A percentile compares a stretch with the other conserved stretches of the same genome.
Conservation (phyloP, 2,888 invertebrate species). For the Ditylenchus weischeri region DNA sequence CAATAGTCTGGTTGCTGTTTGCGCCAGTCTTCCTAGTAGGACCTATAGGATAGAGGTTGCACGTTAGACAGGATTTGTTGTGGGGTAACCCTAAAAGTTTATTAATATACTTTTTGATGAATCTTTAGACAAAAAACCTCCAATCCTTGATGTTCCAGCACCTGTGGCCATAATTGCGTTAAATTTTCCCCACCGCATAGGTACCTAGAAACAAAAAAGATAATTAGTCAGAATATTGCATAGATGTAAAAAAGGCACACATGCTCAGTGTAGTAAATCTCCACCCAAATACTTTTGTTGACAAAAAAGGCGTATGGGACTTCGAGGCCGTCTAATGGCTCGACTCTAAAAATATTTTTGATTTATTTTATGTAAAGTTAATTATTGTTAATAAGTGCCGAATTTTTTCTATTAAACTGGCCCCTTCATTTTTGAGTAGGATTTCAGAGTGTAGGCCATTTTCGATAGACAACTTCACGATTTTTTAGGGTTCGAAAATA, state of each 20-base stretch:
- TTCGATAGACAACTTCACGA: too few species aligned
- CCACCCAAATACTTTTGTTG: conserved; percentile 53
- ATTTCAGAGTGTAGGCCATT: too few species aligned
- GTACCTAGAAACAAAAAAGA: too few species aligned
- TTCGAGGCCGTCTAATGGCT: background rate
- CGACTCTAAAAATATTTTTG: conserved; percentile 9
- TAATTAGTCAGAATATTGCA: too few species aligned
- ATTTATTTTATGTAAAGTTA: too few species aligned
- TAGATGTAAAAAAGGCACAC: conserved; percentile 30
- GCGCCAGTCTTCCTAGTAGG: background rate
- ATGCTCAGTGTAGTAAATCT: conserved; percentile 54
- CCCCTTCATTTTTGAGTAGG: too few species aligned
- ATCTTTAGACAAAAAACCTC: background rate
- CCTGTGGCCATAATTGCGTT: conserved; percentile 18
- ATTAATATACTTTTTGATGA: background rate
- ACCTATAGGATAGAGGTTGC: conserved; percentile 53
- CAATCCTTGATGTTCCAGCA: conserved; percentile 27
- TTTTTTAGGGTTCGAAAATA: too few species aligned
- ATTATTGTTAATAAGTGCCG: too few species aligned
- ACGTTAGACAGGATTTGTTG: conserved; percentile 32
- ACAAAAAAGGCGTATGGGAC: conserved; percentile 35
- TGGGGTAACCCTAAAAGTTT: background rate
- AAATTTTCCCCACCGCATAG: conserved; percentile 31
- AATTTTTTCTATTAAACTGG: too few species aligned
- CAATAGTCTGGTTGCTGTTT: too few species aligned